Evolutionary conservation across 2,113 vertebrate genomes (phyloP).

Genomic region (Enhydra lutris): DNA sequence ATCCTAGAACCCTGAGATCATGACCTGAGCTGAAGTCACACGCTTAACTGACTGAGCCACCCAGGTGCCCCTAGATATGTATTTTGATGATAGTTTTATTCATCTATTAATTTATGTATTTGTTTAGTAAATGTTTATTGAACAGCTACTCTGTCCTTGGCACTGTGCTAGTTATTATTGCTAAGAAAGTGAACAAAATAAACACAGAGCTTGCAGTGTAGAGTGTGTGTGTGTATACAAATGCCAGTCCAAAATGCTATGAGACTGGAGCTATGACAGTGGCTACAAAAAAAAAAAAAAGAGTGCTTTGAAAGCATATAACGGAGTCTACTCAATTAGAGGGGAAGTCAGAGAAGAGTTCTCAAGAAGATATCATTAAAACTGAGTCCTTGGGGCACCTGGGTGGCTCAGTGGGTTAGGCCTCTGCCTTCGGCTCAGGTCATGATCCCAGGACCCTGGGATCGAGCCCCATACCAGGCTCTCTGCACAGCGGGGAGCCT

Average conservation of each 20-base stretch:
- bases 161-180: background rate
- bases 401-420: background rate
- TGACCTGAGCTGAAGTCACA: background rate
- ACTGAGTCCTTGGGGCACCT: background rate
- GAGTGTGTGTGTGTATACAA: background rate
- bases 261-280: background rate
- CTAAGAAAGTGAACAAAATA: background rate
- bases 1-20: background rate
- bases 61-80: background rate
- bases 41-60: background rate
- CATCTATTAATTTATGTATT: background rate
- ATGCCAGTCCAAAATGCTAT: background rate
- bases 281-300: background rate
- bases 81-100: conserved; percentile 15
- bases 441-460: too few species aligned
- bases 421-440: too few species aligned
- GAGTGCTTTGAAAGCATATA: background rate
- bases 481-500: too few species aligned
- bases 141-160: background rate
- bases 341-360: background rate
- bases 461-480: too few species aligned
- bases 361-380: background rate
- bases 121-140: background rate
- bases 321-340: background rate
- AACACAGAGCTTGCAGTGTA: background rate